Percentiles rank a stretch among this genome's conserved stretches.
Conservation (phyloP, 2,797 vertebrate species). For the Notoglanidium macrostoma region DNA sequence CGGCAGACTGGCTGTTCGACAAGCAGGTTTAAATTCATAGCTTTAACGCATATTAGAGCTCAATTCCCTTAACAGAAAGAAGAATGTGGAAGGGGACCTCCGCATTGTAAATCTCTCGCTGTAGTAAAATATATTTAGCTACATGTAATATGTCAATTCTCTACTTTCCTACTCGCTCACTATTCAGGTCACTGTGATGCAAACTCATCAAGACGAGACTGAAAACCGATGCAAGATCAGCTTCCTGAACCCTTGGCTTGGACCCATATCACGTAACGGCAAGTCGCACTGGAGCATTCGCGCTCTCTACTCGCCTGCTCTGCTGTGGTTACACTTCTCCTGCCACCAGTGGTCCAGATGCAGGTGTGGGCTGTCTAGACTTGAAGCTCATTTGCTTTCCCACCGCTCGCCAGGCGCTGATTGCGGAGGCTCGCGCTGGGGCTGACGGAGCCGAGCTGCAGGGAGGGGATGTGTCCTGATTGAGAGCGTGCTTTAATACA, state of each 20-base stretch:
- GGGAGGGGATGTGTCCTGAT: slow-evolving; percentile 69
- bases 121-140: neutral
- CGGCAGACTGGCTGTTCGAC: slow-evolving; percentile 49
- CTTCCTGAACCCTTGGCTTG: slow-evolving; percentile 19
- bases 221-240: neutral
- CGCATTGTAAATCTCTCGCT: neutral
- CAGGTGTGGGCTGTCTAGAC: slow-evolving; percentile 78
- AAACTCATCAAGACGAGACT: neutral
- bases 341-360: slow-evolving; percentile 67
- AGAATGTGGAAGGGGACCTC: neutral
- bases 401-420: slow-evolving; percentile 74
- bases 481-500: slow-evolving; percentile 80
- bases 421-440: slow-evolving; percentile 73
- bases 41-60: slow-evolving; percentile 31
- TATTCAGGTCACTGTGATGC: neutral
- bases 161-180: neutral
- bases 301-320: slow-evolving; percentile 44
- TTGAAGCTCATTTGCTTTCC: slow-evolving; percentile 80
- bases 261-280: slow-evolving; percentile 36
- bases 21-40: slow-evolving; percentile 17
- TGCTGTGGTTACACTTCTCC: slow-evolving; percentile 57
- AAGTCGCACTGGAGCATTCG: slow-evolving; percentile 31
- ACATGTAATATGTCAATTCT: neutral
- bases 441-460: slow-evolving; percentile 63
- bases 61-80: slow-evolving; percentile 16